Percentiles rank a stretch among this genome's conserved stretches.
phyloP scores from a whole-genome alignment of 2,888 invertebrate species.

The Tenthredo amoena region DNA sequence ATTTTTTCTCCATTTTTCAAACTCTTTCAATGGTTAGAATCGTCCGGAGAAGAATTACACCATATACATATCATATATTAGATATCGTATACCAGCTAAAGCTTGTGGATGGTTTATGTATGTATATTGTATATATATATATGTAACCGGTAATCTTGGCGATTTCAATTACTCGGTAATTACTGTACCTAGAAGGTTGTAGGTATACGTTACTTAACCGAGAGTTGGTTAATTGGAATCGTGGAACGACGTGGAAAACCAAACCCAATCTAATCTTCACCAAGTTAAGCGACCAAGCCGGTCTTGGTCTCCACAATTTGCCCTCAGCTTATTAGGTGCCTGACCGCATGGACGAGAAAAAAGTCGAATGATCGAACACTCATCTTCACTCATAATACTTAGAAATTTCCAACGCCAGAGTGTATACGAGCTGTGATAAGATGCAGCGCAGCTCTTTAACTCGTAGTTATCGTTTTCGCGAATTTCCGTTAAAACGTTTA shows the following conservation, averaged over 20 bases:
- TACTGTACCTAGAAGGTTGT: neutral
- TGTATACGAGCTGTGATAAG: neutral
- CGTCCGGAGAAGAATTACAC: neutral
- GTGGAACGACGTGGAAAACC: slow-evolving; percentile 3
- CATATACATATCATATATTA: no score
- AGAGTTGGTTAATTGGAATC: slow-evolving; percentile 29
- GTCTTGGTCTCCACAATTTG: neutral
- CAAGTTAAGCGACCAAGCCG: slow-evolving; percentile 1
- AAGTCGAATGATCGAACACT: neutral
- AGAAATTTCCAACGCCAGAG: neutral
- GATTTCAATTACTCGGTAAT: slow-evolving; percentile 30
- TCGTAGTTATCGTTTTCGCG: neutral
- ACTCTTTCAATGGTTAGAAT: neutral
- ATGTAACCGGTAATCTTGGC: neutral
- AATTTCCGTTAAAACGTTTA: neutral
- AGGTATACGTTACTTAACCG: neutral
- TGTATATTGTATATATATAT: neutral
- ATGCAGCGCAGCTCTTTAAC: neutral
- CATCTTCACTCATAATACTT: neutral
- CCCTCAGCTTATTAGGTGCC: neutral
- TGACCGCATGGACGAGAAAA: neutral
- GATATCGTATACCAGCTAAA: neutral
- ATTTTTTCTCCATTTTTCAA: neutral
- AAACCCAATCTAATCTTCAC: slow-evolving; percentile 16
- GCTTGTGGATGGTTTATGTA: neutral